Base-by-base conservation (phyloP, 2,113 vertebrate species). In the Saccopteryx leptura region DNA sequence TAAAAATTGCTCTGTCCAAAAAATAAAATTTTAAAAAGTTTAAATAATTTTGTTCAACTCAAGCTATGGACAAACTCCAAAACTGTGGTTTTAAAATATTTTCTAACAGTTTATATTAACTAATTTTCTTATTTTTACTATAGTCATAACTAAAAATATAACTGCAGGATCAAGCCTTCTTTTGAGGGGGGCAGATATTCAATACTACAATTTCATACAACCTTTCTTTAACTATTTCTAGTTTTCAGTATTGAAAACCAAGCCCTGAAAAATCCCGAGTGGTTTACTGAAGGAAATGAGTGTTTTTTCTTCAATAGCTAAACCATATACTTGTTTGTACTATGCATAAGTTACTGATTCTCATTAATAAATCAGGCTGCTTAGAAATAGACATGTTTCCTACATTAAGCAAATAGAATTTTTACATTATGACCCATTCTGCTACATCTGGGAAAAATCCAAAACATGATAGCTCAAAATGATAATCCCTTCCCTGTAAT, bases 121-220 rank as follows among this genome's bases (percentile, higher is more conserved):
- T 94, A 24, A 13, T 54, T 46, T 66, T 33, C 81, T 94, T 78
- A 65, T 84, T 89, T 71, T 33, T 78, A 65, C 52, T 86, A n/a
- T 63, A 81, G 33, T 84, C 21, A 86, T 91, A 4, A 33, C 68
- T 85, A 90, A 94, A 81, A 90, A 76, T 60, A 88, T 60, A 88
- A 80, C 66, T 88, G 72, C 82, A 97, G 93, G 93, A 28, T 90
- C 60, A 96, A 63, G 9, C 28, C 68, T 93, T 58, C 72, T 93
- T 80, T 90, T 60, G 48, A 17, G 23, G 31, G 4, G 3, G 6
- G 24, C 14, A 15, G 33, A 8, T 92, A 68, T 52, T 92, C n/a
- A 89, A 68, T 93, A 80, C 15, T 72, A 75, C 26, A 78, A 19
- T 21, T 80, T 61, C 68, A 76, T 54, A 58, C 28, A 86, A 18